phyloP scores from a whole-genome alignment of 2,888 invertebrate species.

The Hyalella azteca region DNA sequence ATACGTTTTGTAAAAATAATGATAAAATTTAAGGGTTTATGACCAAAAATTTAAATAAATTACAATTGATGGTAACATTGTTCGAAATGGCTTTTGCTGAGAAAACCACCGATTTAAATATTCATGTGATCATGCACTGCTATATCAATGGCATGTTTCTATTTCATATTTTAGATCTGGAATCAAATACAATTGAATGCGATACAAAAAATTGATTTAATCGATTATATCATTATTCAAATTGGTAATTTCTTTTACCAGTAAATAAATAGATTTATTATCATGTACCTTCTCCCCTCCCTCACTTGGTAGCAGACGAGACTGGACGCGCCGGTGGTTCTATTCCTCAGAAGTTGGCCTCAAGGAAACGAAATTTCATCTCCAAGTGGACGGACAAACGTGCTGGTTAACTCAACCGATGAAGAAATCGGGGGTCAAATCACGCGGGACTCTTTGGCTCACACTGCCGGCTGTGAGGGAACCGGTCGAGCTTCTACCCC shows the following conservation, averaged over 20 bases:
- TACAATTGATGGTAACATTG: too few relatives aligned
- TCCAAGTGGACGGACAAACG: not conserved
- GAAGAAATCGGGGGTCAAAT: not conserved
- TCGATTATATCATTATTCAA: not conserved
- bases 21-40: too few relatives aligned
- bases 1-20: too few relatives aligned
- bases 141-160: too few relatives aligned
- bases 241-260: too few relatives aligned
- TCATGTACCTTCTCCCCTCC: not conserved
- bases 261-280: not conserved
- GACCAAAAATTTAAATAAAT: too few relatives aligned
- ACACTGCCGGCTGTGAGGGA: not conserved
- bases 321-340: conserved; percentile 41
- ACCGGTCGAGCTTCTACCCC: conserved; percentile 31
- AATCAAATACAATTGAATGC: not conserved
- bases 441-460: not conserved
- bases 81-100: too few relatives aligned
- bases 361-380: too few relatives aligned
- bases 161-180: not conserved
- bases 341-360: conserved; percentile 46
- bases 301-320: conserved; percentile 14
- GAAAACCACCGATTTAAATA: too few relatives aligned
- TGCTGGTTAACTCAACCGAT: not conserved
- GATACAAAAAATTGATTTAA: not conserved
- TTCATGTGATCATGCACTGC: too few relatives aligned